Conservation (phyloP, 1,140 invertebrate species). For the Portunus trituberculatus region DNA sequence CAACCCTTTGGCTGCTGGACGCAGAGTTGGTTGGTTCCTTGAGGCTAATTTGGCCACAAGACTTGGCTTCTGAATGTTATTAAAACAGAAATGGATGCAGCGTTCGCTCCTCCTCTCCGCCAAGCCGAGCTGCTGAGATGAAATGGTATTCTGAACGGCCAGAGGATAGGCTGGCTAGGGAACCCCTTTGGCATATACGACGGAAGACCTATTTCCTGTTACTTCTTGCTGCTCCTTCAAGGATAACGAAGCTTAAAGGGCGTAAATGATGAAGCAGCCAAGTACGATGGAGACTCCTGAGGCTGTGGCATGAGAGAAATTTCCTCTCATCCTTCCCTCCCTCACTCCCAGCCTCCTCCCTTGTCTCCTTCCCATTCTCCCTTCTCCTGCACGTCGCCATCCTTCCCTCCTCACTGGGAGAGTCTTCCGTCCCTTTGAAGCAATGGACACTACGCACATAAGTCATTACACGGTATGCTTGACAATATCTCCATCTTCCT, state of each 20-base stretch:
- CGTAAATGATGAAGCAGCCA: slow-evolving; percentile 65
- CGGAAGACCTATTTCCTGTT: slow-evolving; percentile 75
- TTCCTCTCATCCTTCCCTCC: slow-evolving; percentile 24
- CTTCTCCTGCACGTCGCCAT: background rate
- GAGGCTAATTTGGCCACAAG: slow-evolving; percentile 76
- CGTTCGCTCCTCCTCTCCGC: slow-evolving; percentile 68
- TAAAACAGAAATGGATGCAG: slow-evolving; percentile 75
- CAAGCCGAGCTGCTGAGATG: slow-evolving; percentile 73
- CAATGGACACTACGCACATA: slow-evolving; percentile 34
- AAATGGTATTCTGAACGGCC: slow-evolving; percentile 75
- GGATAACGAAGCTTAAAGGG: slow-evolving; percentile 75
- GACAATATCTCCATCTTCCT: slow-evolving; percentile 63
- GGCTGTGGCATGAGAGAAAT: slow-evolving; percentile 54
- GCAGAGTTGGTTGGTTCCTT: slow-evolving; percentile 75
- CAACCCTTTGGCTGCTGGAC: slow-evolving; percentile 75
- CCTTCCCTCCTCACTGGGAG: slow-evolving; percentile 30
- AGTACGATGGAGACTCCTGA: slow-evolving; percentile 66
- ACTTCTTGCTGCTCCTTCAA: slow-evolving; percentile 75
- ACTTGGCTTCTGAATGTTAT: slow-evolving; percentile 76
- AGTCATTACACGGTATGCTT: slow-evolving; percentile 49
- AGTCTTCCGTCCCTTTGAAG: slow-evolving; percentile 51
- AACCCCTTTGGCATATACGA: slow-evolving; percentile 70
- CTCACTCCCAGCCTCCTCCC: background rate
- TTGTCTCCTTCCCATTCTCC: slow-evolving; percentile 10
- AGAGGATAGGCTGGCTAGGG: slow-evolving; percentile 60